Conservation (phyloP, 2,113 vertebrate genomes). For the Noctilio leporinus region DNA sequence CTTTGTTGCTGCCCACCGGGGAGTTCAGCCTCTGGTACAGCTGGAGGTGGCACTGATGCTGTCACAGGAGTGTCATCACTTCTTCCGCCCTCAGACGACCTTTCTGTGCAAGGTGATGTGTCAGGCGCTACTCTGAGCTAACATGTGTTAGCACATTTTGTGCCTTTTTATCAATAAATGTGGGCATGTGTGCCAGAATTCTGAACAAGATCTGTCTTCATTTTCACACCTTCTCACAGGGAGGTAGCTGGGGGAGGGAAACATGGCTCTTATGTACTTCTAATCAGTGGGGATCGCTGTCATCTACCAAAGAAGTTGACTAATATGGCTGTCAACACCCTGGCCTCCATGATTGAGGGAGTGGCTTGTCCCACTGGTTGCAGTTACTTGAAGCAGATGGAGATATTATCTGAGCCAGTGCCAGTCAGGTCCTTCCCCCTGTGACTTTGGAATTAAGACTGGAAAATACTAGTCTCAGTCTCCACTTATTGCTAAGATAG, state of each 20-base stretch:
- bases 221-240: background rate
- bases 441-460: background rate
- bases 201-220: background rate
- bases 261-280: too few relatives aligned
- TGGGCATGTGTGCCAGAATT: background rate
- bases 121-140: background rate
- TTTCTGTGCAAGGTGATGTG: background rate
- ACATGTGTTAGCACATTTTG: background rate
- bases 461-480: background rate
- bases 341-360: background rate
- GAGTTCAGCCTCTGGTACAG: background rate
- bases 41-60: background rate
- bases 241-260: background rate
- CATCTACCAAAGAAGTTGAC: background rate
- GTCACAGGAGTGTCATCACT: rapidly evolving
- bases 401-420: background rate
- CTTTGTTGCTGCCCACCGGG: rapidly evolving
- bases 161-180: background rate
- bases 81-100: background rate
- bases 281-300: background rate
- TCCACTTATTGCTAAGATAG: background rate
- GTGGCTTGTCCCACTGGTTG: background rate
- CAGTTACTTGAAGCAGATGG: background rate
- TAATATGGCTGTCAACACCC: background rate
- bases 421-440: background rate